Evolutionary conservation across 2,797 vertebrate species (phyloP).

Genomic region (Alosa sapidissima): DNA sequence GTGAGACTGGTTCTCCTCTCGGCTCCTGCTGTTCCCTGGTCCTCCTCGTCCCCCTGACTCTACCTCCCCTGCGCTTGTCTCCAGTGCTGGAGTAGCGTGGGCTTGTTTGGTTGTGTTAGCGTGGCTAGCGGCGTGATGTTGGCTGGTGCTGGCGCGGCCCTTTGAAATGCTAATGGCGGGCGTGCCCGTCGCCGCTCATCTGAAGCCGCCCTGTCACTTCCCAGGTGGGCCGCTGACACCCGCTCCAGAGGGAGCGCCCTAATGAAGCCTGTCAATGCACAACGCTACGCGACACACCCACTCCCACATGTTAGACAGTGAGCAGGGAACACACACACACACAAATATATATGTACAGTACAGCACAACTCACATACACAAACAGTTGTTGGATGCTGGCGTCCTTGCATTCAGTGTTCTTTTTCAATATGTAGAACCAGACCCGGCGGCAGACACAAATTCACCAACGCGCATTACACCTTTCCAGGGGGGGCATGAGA

Average conservation of each 20-base stretch:
- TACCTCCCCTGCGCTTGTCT: neutral
- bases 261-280: constrained; percentile 61
- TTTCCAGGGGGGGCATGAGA: too few relatives aligned
- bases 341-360: too few relatives aligned
- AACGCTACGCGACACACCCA: constrained; percentile 33
- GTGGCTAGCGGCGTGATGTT: constrained; percentile 57
- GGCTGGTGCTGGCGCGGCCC: constrained; percentile 53
- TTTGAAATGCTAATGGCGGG: constrained; percentile 76
- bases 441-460: too few relatives aligned
- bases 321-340: constrained; percentile 44
- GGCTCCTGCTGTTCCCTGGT: neutral
- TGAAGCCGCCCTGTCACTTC: constrained; percentile 74
- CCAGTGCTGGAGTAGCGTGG: neutral
- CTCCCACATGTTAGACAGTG: constrained; percentile 57
- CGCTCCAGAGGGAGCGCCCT: constrained; percentile 66
- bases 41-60: neutral
- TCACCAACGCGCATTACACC: too few relatives aligned
- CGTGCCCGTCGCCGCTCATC: constrained; percentile 74
- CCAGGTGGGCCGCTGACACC: constrained; percentile 72
- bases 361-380: neutral
- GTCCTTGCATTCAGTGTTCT: neutral
- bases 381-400: neutral
- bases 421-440: neutral
- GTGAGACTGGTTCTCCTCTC: neutral
- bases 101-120: constrained; percentile 38